Evolutionary conservation across 2,797 vertebrate species (phyloP).

Genomic region (Acrocephalus scirpaceus): DNA sequence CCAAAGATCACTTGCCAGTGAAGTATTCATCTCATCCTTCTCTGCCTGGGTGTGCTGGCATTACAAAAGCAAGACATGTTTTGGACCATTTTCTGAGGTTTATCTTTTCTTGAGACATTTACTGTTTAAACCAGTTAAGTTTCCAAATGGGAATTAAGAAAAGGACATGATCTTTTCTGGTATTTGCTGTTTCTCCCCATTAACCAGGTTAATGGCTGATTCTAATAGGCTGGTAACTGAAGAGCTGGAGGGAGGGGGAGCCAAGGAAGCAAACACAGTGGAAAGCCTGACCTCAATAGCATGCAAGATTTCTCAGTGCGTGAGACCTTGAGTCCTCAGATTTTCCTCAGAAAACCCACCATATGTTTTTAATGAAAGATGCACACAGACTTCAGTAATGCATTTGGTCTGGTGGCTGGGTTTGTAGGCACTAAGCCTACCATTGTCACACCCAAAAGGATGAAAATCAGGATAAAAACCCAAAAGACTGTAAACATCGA

Average conservation of each 20-base stretch:
- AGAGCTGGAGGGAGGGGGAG: neutral
- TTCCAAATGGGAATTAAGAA: conserved; percentile 16
- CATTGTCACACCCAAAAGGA: neutral
- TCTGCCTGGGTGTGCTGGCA: neutral
- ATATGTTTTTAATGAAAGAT: neutral
- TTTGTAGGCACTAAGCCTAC: neutral
- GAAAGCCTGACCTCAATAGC: neutral
- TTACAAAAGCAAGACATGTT: neutral
- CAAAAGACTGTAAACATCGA: accelerated
- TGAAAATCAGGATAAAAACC: neutral
- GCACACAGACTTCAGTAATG: neutral
- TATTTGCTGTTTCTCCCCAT: conserved; percentile 46
- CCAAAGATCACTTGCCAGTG: neutral
- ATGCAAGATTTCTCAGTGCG: neutral
- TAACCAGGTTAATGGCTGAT: conserved; percentile 46
- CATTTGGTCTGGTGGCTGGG: neutral
- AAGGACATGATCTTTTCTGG: conserved; percentile 16
- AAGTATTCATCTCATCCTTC: neutral
- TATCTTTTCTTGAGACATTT: neutral
- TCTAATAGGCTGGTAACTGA: conserved; percentile 23
- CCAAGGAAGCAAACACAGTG: neutral
- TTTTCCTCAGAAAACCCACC: neutral
- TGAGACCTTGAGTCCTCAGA: neutral
- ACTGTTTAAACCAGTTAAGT: neutral
- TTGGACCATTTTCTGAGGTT: neutral